Conservation (phyloP, 2,113 vertebrate genomes). For the Sitta europaea region DNA sequence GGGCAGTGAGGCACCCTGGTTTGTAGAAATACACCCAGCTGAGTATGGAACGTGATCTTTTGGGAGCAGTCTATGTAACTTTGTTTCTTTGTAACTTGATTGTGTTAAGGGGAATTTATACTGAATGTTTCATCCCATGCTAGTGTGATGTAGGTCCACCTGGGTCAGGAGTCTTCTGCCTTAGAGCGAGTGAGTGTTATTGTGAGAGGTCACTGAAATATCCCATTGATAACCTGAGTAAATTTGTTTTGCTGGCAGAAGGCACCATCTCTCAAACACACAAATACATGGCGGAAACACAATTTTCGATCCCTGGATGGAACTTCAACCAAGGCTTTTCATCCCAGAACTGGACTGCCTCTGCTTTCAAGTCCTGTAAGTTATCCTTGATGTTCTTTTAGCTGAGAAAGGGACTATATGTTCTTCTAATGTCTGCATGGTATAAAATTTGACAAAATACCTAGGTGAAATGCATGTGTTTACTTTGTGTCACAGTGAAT, state of each 20-base stretch:
- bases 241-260: constrained; percentile 69
- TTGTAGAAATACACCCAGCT: neutral
- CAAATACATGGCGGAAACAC: constrained; percentile 86
- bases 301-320: constrained; percentile 89
- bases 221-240: neutral
- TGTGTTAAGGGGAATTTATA: neutral
- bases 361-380: constrained; percentile 96
- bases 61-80: neutral
- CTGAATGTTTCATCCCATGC: neutral
- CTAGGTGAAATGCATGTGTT: neutral
- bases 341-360: constrained; percentile 94
- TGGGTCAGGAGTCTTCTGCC: neutral
- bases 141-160: neutral
- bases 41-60: neutral
- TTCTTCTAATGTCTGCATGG: neutral
- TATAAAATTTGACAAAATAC: neutral
- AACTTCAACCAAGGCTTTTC: constrained; percentile 92
- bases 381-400: neutral
- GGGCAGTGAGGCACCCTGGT: neutral
- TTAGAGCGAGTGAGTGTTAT: neutral
- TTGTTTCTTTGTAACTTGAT: too few relatives aligned
- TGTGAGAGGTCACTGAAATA: neutral
- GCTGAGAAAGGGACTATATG: neutral
- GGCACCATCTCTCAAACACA: constrained; percentile 77
- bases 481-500: neutral